phyloP scores from a whole-genome alignment of 2,888 invertebrate species.

The Aphrophora alni region DNA sequence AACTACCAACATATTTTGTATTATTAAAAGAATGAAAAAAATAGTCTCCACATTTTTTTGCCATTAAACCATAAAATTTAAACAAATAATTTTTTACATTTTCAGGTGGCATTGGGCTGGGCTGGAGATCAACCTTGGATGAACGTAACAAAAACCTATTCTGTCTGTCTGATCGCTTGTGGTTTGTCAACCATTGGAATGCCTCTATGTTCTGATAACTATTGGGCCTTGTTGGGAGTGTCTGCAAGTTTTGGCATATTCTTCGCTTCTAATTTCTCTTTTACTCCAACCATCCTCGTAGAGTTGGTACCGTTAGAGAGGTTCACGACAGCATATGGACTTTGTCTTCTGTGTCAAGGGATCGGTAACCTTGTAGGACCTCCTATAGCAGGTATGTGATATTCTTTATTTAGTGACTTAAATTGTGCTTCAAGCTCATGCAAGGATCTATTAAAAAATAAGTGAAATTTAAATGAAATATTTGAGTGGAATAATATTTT shows the following conservation, averaged over 20 bases:
- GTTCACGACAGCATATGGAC: constrained; percentile 91
- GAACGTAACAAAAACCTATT: constrained; percentile 83
- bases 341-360: constrained; percentile 88
- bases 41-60: too few relatives aligned
- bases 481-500: too few relatives aligned
- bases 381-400: constrained; percentile 79
- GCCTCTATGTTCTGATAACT: constrained; percentile 60
- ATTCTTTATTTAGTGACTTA: too few relatives aligned
- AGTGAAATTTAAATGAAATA: too few relatives aligned
- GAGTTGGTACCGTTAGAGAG: constrained; percentile 88
- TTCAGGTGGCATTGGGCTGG: constrained; percentile 84
- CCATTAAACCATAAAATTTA: too few relatives aligned
- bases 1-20: too few relatives aligned
- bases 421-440: too few relatives aligned
- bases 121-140: constrained; percentile 86
- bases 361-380: constrained; percentile 92
- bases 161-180: constrained; percentile 75
- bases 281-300: constrained; percentile 88
- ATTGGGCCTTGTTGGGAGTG: constrained; percentile 55
- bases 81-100: too few relatives aligned
- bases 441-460: too few relatives aligned
- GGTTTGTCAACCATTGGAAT: constrained; percentile 70
- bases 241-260: constrained; percentile 82
- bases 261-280: constrained; percentile 90
- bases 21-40: too few relatives aligned